Evolutionary conservation across 1,140 invertebrate genomes (phyloP).

Genomic region (Philaenus spumarius): DNA sequence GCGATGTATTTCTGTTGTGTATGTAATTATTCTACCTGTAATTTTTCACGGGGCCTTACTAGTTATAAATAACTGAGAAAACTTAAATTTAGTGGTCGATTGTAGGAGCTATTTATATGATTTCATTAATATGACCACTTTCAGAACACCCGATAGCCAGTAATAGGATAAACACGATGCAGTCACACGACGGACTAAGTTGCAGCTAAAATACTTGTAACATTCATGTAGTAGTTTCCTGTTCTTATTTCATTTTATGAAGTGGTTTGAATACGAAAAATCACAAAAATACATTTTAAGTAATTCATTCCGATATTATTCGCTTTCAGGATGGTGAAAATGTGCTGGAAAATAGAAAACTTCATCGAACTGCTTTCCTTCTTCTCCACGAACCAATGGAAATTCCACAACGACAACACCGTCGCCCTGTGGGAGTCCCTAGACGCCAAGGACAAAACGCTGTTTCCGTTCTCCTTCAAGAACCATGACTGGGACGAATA

Average conservation of each 20-base stretch:
- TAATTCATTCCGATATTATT: background rate
- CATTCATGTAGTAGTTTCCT: too few species aligned
- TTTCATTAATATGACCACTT: too few species aligned
- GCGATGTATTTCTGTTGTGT: too few species aligned
- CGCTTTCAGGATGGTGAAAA: constrained; percentile 50
- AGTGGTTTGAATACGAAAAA: background rate
- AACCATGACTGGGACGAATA: constrained; percentile 63
- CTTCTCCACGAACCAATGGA: constrained; percentile 24
- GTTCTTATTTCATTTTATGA: background rate
- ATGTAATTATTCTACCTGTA: too few species aligned
- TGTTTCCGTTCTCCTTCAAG: constrained; percentile 61
- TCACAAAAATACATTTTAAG: background rate
- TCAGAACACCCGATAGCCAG: too few species aligned
- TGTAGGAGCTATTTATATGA: too few species aligned
- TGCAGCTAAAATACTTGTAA: too few species aligned
- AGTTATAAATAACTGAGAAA: too few species aligned
- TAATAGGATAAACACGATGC: too few species aligned
- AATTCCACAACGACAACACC: constrained; percentile 42
- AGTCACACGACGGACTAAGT: too few species aligned
- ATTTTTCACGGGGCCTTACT: too few species aligned
- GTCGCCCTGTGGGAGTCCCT: constrained; percentile 49
- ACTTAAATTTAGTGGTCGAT: too few species aligned
- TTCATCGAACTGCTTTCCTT: constrained; percentile 41
- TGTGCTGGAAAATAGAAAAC: constrained; percentile 68
- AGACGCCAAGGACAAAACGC: constrained; percentile 47